Evolutionary conservation across 1,140 invertebrate genomes (phyloP).

Genomic region (Drosophila aff.): DNA sequence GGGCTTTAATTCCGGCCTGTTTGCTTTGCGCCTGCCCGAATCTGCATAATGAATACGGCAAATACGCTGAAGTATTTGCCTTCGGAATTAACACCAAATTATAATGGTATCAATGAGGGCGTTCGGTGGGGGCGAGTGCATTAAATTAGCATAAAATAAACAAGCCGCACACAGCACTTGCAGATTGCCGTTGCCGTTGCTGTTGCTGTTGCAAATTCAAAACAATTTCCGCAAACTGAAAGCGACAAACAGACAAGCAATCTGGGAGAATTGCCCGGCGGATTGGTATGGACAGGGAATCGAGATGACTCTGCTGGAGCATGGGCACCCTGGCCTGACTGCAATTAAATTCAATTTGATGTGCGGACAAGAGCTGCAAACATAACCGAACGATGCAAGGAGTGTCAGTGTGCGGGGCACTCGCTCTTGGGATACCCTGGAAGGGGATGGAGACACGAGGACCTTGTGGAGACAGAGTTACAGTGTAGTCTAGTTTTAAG

Average conservation of each 20-base stretch:
- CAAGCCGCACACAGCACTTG: slow-evolving; percentile 41
- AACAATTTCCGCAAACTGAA: slow-evolving; percentile 64
- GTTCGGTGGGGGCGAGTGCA: slow-evolving; percentile 48
- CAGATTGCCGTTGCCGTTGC: slow-evolving; percentile 18
- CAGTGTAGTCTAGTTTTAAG: not conserved
- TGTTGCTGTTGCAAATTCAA: slow-evolving; percentile 57
- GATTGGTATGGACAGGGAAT: not conserved
- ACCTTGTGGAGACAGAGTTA: not conserved
- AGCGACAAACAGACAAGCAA: slow-evolving; percentile 57
- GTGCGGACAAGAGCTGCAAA: slow-evolving; percentile 42
- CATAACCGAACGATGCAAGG: slow-evolving; percentile 10
- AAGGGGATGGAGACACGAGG: not conserved
- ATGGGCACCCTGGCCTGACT: slow-evolving; percentile 21
- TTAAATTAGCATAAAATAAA: slow-evolving; percentile 82
- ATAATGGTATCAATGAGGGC: slow-evolving; percentile 68
- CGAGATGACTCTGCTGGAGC: slow-evolving; percentile 12
- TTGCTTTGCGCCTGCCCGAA: slow-evolving; percentile 53
- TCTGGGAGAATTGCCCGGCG: slow-evolving; percentile 4
- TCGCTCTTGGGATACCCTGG: slow-evolving; percentile 16
- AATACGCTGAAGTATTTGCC: slow-evolving; percentile 67
- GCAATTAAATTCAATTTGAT: slow-evolving; percentile 81
- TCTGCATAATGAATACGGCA: slow-evolving; percentile 76
- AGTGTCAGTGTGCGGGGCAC: not conserved
- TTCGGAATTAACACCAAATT: slow-evolving; percentile 74
- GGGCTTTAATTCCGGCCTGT: slow-evolving; percentile 60